Base-by-base conservation (phyloP, 2,113 vertebrate genomes). In the Sturnus vulgaris region DNA sequence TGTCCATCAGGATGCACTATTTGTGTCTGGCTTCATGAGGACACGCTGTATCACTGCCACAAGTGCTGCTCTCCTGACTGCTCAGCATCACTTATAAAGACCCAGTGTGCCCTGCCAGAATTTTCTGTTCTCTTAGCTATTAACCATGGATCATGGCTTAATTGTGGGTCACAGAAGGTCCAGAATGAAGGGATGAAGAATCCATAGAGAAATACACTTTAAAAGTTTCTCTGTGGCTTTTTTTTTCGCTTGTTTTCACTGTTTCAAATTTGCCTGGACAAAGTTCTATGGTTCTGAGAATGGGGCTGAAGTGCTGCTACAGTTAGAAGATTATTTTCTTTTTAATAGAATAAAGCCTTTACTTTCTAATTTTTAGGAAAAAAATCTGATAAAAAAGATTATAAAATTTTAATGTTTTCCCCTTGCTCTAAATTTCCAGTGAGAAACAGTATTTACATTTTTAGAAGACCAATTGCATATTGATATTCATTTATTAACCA, bases 21-120 rank as follows among this genome's bases (percentile, higher is more conserved):
- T 78, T 64, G 35, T 56, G 9, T 19, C 24, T 81, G 0, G 0
- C 14, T 33, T 49, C 19, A 11, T 3, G 2, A 92, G 69, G 35
- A 83, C 80, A 42, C 5, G 2, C 31, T 22, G 23, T 17, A 31
- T 28, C 50, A 12, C 42, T 14, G 23, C 33, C 42, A n/a, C 52
- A 40, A 55, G 23, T 17, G 30, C 63, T 49, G 20, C 12, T 57
- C 33, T 70, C 46, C 50, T 12, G 39, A 11, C 42, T 66, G 4
- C 39, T 59, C 72, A 37, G n/a, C 13, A 44, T 4, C 30, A 20
- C 11, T 1, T 4, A 4, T 23, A 63, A 88, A 81, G 8, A 20
- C 11, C 6, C 46, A 69, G 5, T 1, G 52, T 27, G 37, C 53
- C 31, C 53, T 56, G 69, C 22, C 55, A 52, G 57, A 75, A 47